Conservation (phyloP, 2,113 vertebrate genomes). For the Ptilorrhoa leucosticta region DNA sequence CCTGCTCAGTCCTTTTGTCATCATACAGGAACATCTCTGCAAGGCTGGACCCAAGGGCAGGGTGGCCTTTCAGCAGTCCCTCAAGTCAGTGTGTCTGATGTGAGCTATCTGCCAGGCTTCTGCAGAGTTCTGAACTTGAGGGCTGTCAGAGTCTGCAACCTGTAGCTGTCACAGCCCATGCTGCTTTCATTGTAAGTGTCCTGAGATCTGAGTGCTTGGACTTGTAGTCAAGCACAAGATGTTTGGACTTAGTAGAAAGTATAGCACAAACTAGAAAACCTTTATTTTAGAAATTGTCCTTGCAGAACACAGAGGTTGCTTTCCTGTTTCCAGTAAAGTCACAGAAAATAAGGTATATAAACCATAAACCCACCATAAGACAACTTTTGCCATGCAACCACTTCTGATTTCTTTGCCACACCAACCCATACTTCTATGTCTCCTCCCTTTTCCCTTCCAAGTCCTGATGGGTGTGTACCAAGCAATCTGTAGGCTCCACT, state of each 20-base stretch:
- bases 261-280: neutral
- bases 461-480: neutral
- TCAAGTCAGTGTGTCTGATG: accelerated
- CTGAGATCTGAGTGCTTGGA: neutral
- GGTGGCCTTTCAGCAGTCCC: neutral
- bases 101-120: neutral
- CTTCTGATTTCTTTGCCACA: neutral
- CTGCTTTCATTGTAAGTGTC: neutral
- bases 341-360: neutral
- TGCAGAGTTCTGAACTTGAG: neutral
- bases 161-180: neutral
- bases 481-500: neutral
- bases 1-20: neutral
- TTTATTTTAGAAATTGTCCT: neutral
- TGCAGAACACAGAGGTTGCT: neutral
- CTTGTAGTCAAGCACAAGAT: neutral
- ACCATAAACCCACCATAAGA: neutral
- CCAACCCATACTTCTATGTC: accelerated
- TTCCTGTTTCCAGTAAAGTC: neutral
- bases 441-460: neutral
- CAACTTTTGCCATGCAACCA: neutral
- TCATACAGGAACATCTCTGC: neutral
- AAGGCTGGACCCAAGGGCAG: neutral
- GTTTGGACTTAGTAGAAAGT: neutral
- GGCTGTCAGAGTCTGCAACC: neutral